phyloP scores from a whole-genome alignment of 2,797 vertebrate species.

The Meda fulgida region DNA sequence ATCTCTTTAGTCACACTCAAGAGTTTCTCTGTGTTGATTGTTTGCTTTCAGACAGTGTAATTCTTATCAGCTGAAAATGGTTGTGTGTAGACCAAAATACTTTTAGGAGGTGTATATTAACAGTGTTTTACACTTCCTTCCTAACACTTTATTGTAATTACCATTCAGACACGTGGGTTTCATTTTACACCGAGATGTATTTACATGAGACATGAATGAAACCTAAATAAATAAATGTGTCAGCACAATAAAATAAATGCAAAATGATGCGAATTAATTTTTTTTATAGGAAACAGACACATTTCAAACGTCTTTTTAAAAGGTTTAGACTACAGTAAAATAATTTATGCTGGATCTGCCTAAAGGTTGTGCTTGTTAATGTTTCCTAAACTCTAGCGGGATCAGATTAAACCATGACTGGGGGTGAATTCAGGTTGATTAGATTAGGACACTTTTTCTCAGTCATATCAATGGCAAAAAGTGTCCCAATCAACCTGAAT shows the following conservation, averaged over 20 bases:
- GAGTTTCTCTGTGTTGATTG: constrained; percentile 2
- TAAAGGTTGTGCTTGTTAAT: constrained; percentile 14
- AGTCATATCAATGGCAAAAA: no score
- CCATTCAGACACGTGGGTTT: background rate
- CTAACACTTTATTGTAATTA: background rate
- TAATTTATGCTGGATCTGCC: constrained; percentile 22
- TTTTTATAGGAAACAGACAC: background rate
- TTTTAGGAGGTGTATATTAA: background rate
- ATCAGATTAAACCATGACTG: constrained; percentile 48
- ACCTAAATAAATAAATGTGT: background rate
- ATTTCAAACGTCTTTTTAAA: background rate
- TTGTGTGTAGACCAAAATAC: background rate
- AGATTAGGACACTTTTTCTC: no score
- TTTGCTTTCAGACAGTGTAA: constrained; percentile 11
- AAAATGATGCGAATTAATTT: background rate
- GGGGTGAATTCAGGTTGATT: no score
- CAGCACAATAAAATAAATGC: background rate
- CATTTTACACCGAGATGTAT: background rate
- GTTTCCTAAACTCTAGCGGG: constrained; percentile 15
- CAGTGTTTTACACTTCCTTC: background rate
- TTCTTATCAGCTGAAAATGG: constrained; percentile 13
- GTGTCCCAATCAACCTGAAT: no score
- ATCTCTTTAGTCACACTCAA: constrained; percentile 19
- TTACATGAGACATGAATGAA: background rate
- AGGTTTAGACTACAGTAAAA: constrained; percentile 29